Conservation (phyloP, 2,888 invertebrate genomes). For the Panzeria rudis region DNA sequence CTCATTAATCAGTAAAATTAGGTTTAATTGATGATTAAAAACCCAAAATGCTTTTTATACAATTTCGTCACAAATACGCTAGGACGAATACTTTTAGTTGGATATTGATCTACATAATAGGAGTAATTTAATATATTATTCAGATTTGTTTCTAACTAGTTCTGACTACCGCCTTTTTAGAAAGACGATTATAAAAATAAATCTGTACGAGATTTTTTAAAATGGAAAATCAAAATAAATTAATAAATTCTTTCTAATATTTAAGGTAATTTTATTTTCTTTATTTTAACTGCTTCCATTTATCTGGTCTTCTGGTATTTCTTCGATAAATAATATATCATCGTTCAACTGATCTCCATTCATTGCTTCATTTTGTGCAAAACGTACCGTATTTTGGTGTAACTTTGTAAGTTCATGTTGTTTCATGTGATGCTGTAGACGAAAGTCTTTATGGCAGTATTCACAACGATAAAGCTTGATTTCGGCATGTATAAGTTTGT, state of each 20-base stretch:
- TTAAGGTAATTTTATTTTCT: not conserved
- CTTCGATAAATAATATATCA: slow-evolving; percentile 55
- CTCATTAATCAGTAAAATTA: not conserved
- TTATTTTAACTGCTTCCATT: slow-evolving; percentile 33
- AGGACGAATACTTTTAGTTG: not conserved
- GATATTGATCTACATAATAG: not conserved
- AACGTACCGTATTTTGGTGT: slow-evolving; percentile 79
- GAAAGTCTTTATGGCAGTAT: slow-evolving; percentile 81
- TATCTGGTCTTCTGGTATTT: slow-evolving; percentile 43
- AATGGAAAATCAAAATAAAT: not conserved
- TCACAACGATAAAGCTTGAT: slow-evolving; percentile 80
- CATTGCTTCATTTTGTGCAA: slow-evolving; percentile 27
- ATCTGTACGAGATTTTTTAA: not conserved
- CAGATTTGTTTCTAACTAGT: not conserved
- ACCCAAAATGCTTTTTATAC: too few species aligned
- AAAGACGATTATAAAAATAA: not conserved
- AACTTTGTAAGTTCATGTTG: slow-evolving; percentile 81
- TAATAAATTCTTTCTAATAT: not conserved
- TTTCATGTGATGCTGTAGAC: slow-evolving; percentile 81
- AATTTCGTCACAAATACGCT: not conserved
- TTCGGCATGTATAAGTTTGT: slow-evolving; percentile 81
- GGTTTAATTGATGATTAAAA: too few species aligned
- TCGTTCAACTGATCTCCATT: slow-evolving; percentile 33
- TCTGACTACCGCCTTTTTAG: not conserved
- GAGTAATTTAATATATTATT: not conserved